Percentiles rank a stretch among this genome's conserved stretches.
phyloP scores from a whole-genome alignment of 1,140 invertebrate genomes.

The Magallana gigas region DNA sequence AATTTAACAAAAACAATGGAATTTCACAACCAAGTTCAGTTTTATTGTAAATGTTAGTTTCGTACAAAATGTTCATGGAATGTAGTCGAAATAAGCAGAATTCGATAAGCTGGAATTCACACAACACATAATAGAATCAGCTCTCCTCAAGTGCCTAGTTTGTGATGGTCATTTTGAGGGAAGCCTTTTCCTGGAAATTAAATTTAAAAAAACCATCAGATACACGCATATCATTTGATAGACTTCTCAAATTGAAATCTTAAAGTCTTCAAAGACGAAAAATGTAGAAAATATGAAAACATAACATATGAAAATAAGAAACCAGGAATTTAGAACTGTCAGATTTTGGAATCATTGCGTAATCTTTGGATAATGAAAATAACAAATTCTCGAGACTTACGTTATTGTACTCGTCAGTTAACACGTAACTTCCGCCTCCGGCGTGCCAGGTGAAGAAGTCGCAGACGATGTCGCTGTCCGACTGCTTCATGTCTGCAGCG shows the following conservation, averaged over 20 bases:
- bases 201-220: too few species aligned
- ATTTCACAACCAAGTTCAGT: conserved; percentile 14
- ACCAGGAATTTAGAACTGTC: too few species aligned
- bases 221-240: too few species aligned
- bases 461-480: conserved; percentile 1
- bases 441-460: conserved; percentile 22
- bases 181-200: conserved; percentile 10
- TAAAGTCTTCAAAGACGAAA: too few species aligned
- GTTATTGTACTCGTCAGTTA: neutral
- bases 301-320: too few species aligned
- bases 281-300: too few species aligned
- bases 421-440: conserved; percentile 6
- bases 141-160: neutral
- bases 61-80: neutral
- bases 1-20: neutral
- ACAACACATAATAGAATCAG: neutral
- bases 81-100: conserved; percentile 20
- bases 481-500: conserved; percentile 2
- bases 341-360: too few species aligned
- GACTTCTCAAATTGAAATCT: too few species aligned
- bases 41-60: neutral
- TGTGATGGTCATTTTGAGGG: conserved; percentile 5
- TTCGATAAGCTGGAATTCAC: conserved; percentile 16
- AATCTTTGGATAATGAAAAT: too few species aligned
- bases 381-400: neutral